Base-by-base conservation (phyloP, 2,113 vertebrate genomes). In the Silurus glanis region DNA sequence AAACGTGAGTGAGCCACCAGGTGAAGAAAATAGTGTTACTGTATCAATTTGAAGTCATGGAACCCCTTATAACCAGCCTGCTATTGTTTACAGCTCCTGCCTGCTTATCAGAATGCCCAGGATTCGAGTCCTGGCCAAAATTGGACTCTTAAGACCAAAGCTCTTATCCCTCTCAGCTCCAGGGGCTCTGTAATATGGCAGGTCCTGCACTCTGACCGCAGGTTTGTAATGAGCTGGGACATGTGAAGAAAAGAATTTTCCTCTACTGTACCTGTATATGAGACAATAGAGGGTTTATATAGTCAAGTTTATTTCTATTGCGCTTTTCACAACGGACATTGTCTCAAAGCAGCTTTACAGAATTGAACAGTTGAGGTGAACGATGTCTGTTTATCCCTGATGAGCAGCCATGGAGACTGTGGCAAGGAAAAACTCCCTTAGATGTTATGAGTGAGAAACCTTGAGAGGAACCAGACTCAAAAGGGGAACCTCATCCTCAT, bases 101-200 rank as follows among this genome's bases (percentile, higher is more conserved):
- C 55, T 37, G 25, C 25, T 37, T 58, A 58, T 37, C 25, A 79
- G 76, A 37, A 19, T 79, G 10, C 37, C 25, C 58, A 58, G 55
- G 16, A n/a, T 58, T 79, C 28, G 58, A 58, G 55, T 55, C 55
- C 16, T 58, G 49, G n/a, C 51, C 53, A 56, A 56, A 56, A 56
- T 28, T 56, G n/a, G 55, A 16, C 16, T 79, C 76, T 58, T 79
- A 37, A 37, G n/a, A 78, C 75, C 75, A 78, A 78, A 23, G 72
- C 75, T 78, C 25, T 19, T 58, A 56, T 79, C n/a, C 53, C 55
- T 79, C 53, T 19, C 53, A 28, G n/a, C 16, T 28, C 4, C 53
- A 79, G 76, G 47, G 14, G 9, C 25, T 23, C 74, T 76, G 74
- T 14, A 13, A 55, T 25, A 53, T 25, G 19, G 23, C 51, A 55